Conservation (phyloP, 2,888 invertebrate genomes). For the Parnassius smintheus region DNA sequence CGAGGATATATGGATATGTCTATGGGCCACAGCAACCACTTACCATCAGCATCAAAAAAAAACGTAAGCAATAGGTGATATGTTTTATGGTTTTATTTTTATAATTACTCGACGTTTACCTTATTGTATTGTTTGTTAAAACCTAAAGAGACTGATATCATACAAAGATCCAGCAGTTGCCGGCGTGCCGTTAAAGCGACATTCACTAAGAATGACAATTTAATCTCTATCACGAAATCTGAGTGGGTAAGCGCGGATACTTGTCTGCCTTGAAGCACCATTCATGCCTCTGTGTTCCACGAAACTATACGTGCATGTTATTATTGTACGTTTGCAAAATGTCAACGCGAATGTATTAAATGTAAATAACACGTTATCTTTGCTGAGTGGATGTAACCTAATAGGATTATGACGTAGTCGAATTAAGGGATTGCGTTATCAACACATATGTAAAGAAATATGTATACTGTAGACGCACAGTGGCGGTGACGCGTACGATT, state of each 20-base stretch:
- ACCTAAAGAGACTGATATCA: not conserved
- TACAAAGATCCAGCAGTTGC: not conserved
- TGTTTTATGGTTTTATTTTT: too few relatives aligned
- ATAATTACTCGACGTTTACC: too few relatives aligned
- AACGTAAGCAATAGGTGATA: not conserved
- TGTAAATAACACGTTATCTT: conserved; percentile 22
- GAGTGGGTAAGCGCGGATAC: conserved; percentile 13
- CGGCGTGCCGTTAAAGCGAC: not conserved
- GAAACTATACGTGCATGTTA: too few relatives aligned
- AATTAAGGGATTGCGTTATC: conserved; percentile 21
- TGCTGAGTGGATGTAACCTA: conserved; percentile 15
- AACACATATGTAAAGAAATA: conserved; percentile 1
- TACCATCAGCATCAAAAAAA: not conserved
- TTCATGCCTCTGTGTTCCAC: conserved; percentile 9
- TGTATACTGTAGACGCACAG: not conserved
- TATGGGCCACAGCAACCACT: too few relatives aligned
- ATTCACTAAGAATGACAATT: conserved; percentile 19
- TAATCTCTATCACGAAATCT: conserved; percentile 24
- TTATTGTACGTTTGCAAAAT: conserved; percentile 5
- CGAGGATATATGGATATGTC: too few relatives aligned
- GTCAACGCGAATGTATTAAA: conserved; percentile 11
- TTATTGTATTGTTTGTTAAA: too few relatives aligned
- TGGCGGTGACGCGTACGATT: conserved; percentile 7
- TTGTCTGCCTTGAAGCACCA: conserved; percentile 17
- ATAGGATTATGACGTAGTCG: conserved; percentile 23